Evolutionary conservation across 2,888 invertebrate species (phyloP).

Genomic region (Cryptocephalus primarius): DNA sequence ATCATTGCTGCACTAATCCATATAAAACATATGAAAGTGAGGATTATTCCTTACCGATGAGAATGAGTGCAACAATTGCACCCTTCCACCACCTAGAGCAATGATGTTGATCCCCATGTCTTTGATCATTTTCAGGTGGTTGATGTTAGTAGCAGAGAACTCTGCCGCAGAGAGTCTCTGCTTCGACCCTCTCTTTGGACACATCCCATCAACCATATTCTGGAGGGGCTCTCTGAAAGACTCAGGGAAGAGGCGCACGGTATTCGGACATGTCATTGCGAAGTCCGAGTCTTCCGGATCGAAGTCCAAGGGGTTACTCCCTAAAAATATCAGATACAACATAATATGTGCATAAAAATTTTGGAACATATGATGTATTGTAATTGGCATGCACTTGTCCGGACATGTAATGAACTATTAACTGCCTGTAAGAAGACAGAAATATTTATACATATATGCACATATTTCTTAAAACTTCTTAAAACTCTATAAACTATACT

Average conservation of each 20-base stretch:
- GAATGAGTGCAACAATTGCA: constrained; percentile 84
- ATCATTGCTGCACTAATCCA: not conserved
- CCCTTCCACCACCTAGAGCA: constrained; percentile 77
- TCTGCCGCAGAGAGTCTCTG: constrained; percentile 57
- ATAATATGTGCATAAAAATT: not conserved
- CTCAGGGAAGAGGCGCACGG: constrained; percentile 71
- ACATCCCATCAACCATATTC: constrained; percentile 74
- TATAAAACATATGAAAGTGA: no score
- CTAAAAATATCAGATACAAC: constrained; percentile 4
- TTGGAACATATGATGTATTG: no score
- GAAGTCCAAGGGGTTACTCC: constrained; percentile 16
- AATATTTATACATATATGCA: no score
- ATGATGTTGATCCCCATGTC: constrained; percentile 94
- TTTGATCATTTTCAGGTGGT: constrained; percentile 75
- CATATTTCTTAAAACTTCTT: no score
- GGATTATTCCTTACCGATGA: constrained; percentile 55
- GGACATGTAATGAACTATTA: no score
- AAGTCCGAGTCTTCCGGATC: constrained; percentile 50
- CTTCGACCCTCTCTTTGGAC: constrained; percentile 52
- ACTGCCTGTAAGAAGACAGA: not conserved
- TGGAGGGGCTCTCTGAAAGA: constrained; percentile 73
- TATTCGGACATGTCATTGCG: constrained; percentile 71
- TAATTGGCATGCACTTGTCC: no score
- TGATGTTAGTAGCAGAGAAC: constrained; percentile 65
- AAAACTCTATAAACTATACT: not conserved